A percentile compares a stretch with the other conserved stretches of the same genome.
Conservation (phyloP, 2,888 invertebrate genomes). For the Dasypolia templi region DNA sequence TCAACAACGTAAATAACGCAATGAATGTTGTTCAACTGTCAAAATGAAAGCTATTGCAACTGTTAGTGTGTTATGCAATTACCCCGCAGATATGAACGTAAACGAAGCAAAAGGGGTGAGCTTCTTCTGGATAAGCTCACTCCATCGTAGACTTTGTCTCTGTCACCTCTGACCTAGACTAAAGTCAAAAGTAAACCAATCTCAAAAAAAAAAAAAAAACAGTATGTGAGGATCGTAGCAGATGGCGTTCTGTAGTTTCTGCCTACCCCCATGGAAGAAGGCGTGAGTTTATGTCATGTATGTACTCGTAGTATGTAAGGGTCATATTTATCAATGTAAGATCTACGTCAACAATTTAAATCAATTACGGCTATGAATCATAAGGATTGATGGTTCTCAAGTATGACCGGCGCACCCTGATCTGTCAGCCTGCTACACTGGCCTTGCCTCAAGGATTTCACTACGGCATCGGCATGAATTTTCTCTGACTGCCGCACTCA, state of each 20-base stretch:
- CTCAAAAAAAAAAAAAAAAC: too few species aligned
- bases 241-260: background rate
- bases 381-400: background rate
- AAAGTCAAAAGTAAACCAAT: background rate
- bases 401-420: conserved; percentile 20
- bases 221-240: background rate
- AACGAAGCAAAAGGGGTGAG: too few species aligned
- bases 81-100: too few species aligned
- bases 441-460: background rate
- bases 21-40: too few species aligned
- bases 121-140: too few species aligned
- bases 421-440: background rate
- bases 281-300: background rate
- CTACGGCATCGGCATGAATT: background rate
- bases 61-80: too few species aligned
- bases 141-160: too few species aligned
- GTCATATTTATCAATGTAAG: background rate
- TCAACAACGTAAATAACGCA: too few species aligned
- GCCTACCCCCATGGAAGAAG: background rate
- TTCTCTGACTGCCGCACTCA: background rate
- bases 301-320: background rate
- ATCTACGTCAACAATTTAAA: conserved; percentile 40
- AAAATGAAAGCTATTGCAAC: too few species aligned
- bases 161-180: too few species aligned
- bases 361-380: conserved; percentile 42